Conservation (phyloP, 2,888 invertebrate genomes). For the Spodoptera littoralis region DNA sequence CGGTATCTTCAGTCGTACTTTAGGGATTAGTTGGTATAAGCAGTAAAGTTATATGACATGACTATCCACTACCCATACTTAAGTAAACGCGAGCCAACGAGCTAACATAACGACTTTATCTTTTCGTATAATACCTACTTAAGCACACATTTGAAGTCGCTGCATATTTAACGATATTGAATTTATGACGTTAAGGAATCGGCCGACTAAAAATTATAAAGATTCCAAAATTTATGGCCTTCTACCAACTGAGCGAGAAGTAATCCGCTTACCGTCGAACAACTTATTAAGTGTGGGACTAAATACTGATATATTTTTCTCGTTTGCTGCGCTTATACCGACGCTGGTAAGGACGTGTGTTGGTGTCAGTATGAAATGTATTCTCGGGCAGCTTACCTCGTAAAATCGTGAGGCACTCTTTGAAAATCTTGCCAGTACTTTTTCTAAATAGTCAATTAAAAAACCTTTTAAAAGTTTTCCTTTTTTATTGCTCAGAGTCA, state of each 20-base stretch:
- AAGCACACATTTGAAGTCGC: constrained; percentile 72
- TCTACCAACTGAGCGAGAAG: constrained; percentile 61
- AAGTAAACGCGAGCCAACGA: constrained; percentile 63
- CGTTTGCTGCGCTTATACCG: constrained; percentile 69
- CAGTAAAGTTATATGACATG: constrained; percentile 78
- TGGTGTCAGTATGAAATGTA: constrained; percentile 45
- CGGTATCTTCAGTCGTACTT: constrained; percentile 61
- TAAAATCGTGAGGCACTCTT: constrained; percentile 21
- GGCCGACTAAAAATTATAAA: constrained; percentile 86
- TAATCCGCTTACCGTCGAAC: constrained; percentile 86
- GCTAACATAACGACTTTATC: constrained; percentile 81
- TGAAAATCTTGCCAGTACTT: constrained; percentile 1
- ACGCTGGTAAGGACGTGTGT: constrained; percentile 58
- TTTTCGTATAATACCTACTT: constrained; percentile 79
- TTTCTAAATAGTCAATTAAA: constrained; percentile 6
- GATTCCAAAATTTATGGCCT: constrained; percentile 86
- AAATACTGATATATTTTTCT: constrained; percentile 87
- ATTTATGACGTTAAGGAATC: constrained; percentile 85
- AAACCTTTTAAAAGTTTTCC: background rate
- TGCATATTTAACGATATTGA: constrained; percentile 85
- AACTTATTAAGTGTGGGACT: constrained; percentile 86
- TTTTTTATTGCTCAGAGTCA: background rate
- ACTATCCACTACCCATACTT: constrained; percentile 66
- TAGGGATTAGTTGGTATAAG: constrained; percentile 74
- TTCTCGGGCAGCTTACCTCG: constrained; percentile 38